phyloP scores from a whole-genome alignment of 2,888 invertebrate genomes.

The Podabrus alpinus region DNA sequence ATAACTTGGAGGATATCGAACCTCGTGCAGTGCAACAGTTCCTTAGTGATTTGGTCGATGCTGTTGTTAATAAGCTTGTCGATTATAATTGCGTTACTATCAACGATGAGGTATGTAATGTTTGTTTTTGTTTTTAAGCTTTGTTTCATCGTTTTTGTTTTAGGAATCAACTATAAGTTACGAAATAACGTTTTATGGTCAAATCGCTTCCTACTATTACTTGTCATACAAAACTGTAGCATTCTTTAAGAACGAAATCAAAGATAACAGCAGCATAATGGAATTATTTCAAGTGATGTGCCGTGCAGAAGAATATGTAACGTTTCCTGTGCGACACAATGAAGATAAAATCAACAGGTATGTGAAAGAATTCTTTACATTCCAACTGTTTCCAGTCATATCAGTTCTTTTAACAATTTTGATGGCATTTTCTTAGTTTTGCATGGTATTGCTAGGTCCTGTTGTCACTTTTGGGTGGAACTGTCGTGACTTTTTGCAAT shows the following conservation, averaged over 20 bases:
- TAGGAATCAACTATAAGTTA: constrained; percentile 63
- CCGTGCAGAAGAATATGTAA: constrained; percentile 86
- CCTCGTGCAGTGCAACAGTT: constrained; percentile 72
- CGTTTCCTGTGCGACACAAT: constrained; percentile 96
- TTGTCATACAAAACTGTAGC: constrained; percentile 89
- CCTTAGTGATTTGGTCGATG: constrained; percentile 81
- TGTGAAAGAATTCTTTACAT: constrained; percentile 35
- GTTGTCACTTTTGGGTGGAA: no score
- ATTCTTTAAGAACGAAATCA: constrained; percentile 74
- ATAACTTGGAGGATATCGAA: constrained; percentile 76
- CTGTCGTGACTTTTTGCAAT: no score
- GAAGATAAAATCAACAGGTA: constrained; percentile 93
- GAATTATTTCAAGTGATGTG: constrained; percentile 79
- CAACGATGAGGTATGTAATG: constrained; percentile 24
- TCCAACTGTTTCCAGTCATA: background rate
- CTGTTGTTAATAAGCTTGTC: constrained; percentile 71
- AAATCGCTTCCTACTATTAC: constrained; percentile 96
- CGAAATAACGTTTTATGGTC: constrained; percentile 80
- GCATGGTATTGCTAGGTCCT: no score
- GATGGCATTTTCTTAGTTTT: no score
- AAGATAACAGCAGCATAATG: constrained; percentile 66
- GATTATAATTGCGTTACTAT: constrained; percentile 80
- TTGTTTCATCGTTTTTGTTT: background rate
- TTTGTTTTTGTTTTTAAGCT: background rate
- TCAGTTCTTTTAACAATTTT: no score